These are phyloP conservation scores for Paradoxurus hermaphroditus DNA, from an alignment of 2,113 vertebrate species.

Conservation along the genomic window DNA sequence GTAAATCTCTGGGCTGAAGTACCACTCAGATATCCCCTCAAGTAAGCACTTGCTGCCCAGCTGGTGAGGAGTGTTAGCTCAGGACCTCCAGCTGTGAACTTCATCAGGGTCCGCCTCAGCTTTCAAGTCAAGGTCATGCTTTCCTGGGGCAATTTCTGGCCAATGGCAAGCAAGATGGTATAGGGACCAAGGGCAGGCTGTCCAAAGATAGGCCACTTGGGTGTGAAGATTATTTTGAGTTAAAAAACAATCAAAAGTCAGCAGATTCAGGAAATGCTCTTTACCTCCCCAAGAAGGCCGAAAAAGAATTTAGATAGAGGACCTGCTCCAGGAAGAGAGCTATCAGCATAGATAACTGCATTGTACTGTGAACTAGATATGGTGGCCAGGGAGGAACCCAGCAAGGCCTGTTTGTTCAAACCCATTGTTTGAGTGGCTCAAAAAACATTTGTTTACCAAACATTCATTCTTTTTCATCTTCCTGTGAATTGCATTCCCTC, in stretches of 20 bases:
- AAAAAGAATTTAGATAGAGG: not conserved
- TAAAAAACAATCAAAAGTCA: not conserved
- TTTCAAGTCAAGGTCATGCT: not conserved
- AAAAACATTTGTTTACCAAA: not conserved
- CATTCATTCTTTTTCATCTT: not conserved
- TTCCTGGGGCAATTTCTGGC: not conserved
- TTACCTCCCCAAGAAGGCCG: not conserved
- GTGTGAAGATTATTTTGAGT: not conserved
- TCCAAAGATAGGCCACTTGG: not conserved
- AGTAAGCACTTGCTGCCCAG: not conserved
- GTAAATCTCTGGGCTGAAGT: not conserved
- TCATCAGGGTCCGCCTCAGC: not conserved
- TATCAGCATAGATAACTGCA: not conserved
- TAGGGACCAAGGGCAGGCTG: not conserved
- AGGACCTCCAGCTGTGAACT: not conserved
- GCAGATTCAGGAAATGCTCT: not conserved
- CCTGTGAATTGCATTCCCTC: not conserved
- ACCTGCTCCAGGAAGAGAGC: not conserved
- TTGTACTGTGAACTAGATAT: not conserved
- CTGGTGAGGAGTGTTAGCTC: not conserved
- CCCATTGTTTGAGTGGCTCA: not conserved
- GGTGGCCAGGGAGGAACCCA: not conserved
- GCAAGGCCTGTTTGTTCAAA: not conserved
- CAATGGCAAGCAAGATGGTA: not conserved
- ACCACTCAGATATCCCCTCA: not conserved